Evolutionary conservation across 2,113 vertebrate genomes (phyloP), one percentile per base, ranked within the genome.

Genomic region (Gymnobelideus leadbeateri): DNA sequence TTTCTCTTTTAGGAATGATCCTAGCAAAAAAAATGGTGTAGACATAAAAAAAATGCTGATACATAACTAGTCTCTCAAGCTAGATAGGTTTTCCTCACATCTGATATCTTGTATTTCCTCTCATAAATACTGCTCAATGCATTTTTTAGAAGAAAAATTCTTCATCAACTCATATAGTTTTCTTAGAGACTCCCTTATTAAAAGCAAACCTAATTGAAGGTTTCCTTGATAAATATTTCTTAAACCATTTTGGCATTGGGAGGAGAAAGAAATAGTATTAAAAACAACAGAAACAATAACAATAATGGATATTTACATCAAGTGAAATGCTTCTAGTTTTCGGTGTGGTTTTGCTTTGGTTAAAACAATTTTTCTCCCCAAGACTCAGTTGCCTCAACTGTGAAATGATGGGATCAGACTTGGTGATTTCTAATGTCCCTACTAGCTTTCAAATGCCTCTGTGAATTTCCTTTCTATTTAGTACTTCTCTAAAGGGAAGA

Each of bases 371-470:
- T 84, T 19, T 84, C 31, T 84, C 37, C 68, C 19, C 19, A 84
- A 84, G 68, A 84, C 19, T 43, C 91, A 23, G 90, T 55, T 89
- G 93, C 89, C 37, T 89, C 54, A 1, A 31, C 61, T 92, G 77
- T 92, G 12, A 93, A 90, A 21, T 8, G 96, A 94, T 68, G 31
- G 9, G 90, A 7, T 91, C 52, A 8, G 14, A 89, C 94, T 68
- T 94, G 84, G 93, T 94, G 23, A 46, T 55, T 10, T 47, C n/a
- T 91, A 94, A 96, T 61, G 16, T 91, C 92, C 95, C 9, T 10
- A 25, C 1, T 89, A 43, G 2, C 53, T 94, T 28, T 94, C 23
- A 93, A 84, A 14, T 84, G 7, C 49, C 23, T 94, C 93, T 94
- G 53, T 92, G 53, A 89, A 92, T 4, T 55, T 84, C 91, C 37